Evolutionary conservation across 2,888 invertebrate genomes (phyloP).

Genomic region (Papilio demoleus): DNA sequence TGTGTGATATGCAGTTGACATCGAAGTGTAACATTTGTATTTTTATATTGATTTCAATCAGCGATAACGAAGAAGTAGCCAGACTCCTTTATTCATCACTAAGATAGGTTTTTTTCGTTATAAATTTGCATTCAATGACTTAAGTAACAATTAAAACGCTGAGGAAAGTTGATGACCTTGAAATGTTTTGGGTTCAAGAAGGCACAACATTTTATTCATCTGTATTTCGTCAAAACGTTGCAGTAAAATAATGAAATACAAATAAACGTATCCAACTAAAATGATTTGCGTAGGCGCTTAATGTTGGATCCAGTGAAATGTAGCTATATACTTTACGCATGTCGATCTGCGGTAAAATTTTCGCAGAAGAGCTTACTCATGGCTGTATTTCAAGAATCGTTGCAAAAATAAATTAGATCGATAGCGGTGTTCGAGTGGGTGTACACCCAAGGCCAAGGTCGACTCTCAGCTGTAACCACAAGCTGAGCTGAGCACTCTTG

Average conservation of each 20-base stretch:
- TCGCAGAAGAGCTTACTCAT: constrained; percentile 19
- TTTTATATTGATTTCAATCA: neutral
- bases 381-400: constrained; percentile 14
- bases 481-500: constrained; percentile 34
- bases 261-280: neutral
- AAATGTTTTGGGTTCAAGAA: neutral
- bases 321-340: neutral
- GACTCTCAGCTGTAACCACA: constrained; percentile 39
- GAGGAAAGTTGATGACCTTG: neutral
- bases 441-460: constrained; percentile 77
- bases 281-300: constrained; percentile 13
- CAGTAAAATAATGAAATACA: neutral
- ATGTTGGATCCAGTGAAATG: constrained; percentile 3
- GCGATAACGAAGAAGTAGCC: neutral
- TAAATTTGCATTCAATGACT: too few species aligned
- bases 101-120: too few species aligned
- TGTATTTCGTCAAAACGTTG: neutral
- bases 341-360: constrained; percentile 3
- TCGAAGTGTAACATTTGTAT: neutral
- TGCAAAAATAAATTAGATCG: constrained; percentile 43
- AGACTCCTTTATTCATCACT: neutral
- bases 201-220: neutral
- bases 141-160: neutral
- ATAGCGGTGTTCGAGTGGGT: constrained; percentile 67
- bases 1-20: neutral